Evolutionary conservation across 2,888 invertebrate species (phyloP), one percentile per base, ranked within the genome.

Genomic region (Ceramica pisi): DNA sequence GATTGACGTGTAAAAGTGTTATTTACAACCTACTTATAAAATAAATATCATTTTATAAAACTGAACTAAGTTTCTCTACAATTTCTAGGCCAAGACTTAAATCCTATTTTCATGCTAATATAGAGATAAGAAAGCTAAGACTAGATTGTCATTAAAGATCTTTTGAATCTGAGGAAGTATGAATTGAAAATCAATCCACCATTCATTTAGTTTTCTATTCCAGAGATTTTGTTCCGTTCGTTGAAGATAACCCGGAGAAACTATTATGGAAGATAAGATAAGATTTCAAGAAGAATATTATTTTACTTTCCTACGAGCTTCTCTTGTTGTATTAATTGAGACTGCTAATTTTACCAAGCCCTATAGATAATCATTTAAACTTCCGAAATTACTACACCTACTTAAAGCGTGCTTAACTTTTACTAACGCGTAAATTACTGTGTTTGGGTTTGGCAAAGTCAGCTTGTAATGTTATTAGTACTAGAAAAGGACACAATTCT

Each of bases 111-210:
- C 21, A 80, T 64, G 63, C n/a, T 62, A 71, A 79, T 64, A 6
- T 35, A 48, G 23, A 21, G 62, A 67, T 73, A 64, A 74, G 50
- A 48, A 16, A 46, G n/a, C 64, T 5, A 21, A 50, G 35, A 50
- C 56, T 31, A 48, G 46, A 26, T 61, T 16, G 19, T 79, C 64
- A 55, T 76, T 80, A 70, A 62, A 14, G 14, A 21, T 26, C 80
- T 67, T 65, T 75, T 53, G 71, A 65, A 61, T 67, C 26, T 50
- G 2, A 38, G 14, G 14, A 53, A 67, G 50, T 46, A 61, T 62
- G 50, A 75, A 78, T 74, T 53, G 62, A 75, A 67, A 79, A 79
- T 80, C 72, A 80, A 65, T 67, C 0, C 19, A 12, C 64, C 16
- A 71, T 75, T 80, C 48, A 76, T 46, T 26, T 53, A 48, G 19